Evolutionary conservation across 2,113 vertebrate species (phyloP), one percentile per base, ranked within the genome.

Genomic region (Formicarius rufipectus): DNA sequence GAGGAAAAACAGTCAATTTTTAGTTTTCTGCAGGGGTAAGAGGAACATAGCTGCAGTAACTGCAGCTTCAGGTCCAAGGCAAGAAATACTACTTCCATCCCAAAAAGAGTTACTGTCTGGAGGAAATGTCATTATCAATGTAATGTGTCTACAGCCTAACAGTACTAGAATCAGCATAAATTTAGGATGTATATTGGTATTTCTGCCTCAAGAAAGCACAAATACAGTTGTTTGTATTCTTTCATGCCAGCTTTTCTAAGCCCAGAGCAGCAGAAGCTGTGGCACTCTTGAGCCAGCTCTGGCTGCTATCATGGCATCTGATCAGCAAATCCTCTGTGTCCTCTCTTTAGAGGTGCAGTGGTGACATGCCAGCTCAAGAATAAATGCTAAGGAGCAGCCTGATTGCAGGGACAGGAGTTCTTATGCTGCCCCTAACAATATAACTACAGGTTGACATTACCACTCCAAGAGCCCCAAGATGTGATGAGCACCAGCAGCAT

Each of bases 371-470:
- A 94, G 63, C 33, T 84, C 33, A 45, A 60, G 45, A 68, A 21
- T 7, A 45, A 84, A 22, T 14, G 23, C 69, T 78, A 42, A n/a
- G 49, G 25, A 84, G 45, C 68, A 73, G 58, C 20, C 14, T 37
- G 66, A 72, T 60, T 56, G 77, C 40, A 73, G 13, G 4, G 78
- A 50, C 55, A 42, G 49, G 17, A 67, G 33, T 12, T 76, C 75
- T 50, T 14, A 39, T 0, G 1, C 27, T 53, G 37, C 23, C 25
- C 8, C 3, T 7, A 59, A 50, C 25, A 67, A 60, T 12, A 0
- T 7, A 60, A n/a, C 27, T 47, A 58, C 52, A 77, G 23, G 28
- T 62, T 60, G 63, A 62, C 9, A 12, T 37, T 23, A 60, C 9
- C 59, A 49, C 19, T 8, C n/a, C 60, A 63, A 6, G 23, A 71